phyloP scores from a whole-genome alignment of 2,113 vertebrate genomes.

The Oryctolagus cuniculus region mOryCun1.1 NC_091453.1:70251501-70252000 shows the following conservation, averaged over 20 bases:
- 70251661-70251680: conserved; percentile 34
- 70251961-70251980: conserved; percentile 13
- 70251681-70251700: neutral
- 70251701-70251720: no score
- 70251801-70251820: conserved; percentile 23
- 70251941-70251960: neutral
- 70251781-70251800: conserved; percentile 6
- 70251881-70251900: neutral
- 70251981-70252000: conserved; percentile 1
- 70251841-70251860: neutral
- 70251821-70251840: neutral
- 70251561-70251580: conserved; percentile 27
- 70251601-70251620: neutral
- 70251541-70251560: neutral
- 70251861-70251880: neutral
- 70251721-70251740: neutral
- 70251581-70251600: conserved; percentile 12
- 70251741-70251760: neutral
- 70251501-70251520: no score
- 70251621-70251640: neutral
- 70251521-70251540: neutral
- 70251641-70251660: conserved; percentile 1
- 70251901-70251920: neutral
- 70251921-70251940: neutral
- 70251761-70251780: conserved; percentile 25